Evolutionary conservation across 2,113 vertebrate species (phyloP).

Genomic region (Enhydra lutris): DNA sequence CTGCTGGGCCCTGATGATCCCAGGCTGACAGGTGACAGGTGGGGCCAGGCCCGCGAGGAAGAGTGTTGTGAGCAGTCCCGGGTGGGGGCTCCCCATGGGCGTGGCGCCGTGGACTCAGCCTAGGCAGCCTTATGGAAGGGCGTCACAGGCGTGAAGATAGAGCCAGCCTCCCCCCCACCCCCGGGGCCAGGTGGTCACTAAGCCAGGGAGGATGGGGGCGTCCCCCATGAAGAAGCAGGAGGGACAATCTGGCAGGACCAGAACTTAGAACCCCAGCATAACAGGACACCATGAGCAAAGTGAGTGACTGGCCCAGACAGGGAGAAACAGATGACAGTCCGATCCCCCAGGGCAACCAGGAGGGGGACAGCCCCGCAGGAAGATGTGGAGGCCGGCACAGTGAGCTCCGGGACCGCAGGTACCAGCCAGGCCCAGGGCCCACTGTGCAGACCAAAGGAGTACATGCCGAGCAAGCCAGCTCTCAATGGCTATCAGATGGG

Average conservation of each 20-base stretch:
- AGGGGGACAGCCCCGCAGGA: neutral
- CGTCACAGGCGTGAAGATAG: neutral
- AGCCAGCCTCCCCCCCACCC: neutral
- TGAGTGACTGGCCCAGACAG: neutral
- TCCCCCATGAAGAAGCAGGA: neutral
- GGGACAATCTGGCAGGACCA: neutral
- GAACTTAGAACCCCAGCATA: neutral
- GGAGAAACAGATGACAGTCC: neutral
- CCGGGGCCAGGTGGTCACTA: neutral
- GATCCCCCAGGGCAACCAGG: neutral
- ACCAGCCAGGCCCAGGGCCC: neutral
- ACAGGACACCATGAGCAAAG: rapidly evolving
- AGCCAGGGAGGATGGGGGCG: neutral
- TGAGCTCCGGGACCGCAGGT: neutral
- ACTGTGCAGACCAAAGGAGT: neutral
- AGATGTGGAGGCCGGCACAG: neutral
- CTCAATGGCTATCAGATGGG: neutral
- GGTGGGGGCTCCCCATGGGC: too few relatives aligned
- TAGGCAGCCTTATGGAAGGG: neutral
- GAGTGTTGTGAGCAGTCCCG: too few relatives aligned
- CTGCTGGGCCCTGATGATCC: neutral
- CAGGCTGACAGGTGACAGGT: neutral
- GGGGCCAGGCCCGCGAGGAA: too few relatives aligned
- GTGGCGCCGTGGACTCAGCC: neutral
- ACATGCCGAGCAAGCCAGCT: neutral